Evolutionary conservation across 37 sponge, comb jelly and placozoan genomes (phyloP).

Genomic region (Petrosia ficiformis): DNA sequence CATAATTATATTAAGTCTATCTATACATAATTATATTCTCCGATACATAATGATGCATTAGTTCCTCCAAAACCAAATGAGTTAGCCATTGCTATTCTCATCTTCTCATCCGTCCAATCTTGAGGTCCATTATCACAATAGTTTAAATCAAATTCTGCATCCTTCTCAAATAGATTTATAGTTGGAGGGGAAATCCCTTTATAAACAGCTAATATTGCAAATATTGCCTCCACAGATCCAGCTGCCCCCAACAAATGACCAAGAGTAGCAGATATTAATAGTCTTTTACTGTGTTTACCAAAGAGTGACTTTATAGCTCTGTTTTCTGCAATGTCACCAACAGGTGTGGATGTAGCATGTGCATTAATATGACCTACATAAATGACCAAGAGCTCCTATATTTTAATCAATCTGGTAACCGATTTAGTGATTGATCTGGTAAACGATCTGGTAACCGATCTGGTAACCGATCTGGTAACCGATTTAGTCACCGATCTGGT

Average conservation of each 20-base stretch:
- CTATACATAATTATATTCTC: constrained; percentile 2
- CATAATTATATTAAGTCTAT: no score
- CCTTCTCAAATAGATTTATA: constrained; percentile 58
- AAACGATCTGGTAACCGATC: no score
- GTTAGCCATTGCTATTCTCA: constrained; percentile 79
- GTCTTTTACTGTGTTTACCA: constrained; percentile 29
- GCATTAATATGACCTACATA: constrained; percentile 83
- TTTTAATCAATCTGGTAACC: no score
- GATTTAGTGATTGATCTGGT: no score
- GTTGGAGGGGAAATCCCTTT: constrained; percentile 80
- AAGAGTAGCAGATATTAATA: constrained; percentile 67
- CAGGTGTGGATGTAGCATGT: constrained; percentile 96
- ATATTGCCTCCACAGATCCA: constrained; percentile 84
- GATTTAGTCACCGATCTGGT: no score
- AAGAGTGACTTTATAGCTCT: constrained; percentile 65
- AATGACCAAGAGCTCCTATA: no score
- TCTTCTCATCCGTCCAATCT: constrained; percentile 26
- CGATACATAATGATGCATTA: constrained; percentile 77
- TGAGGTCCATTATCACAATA: constrained; percentile 31
- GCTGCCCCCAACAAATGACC: constrained; percentile 89
- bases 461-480: no score
- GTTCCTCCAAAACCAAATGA: constrained; percentile 99
- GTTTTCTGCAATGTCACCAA: constrained; percentile 78
- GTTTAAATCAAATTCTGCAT: constrained; percentile 67
- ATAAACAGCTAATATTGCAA: constrained; percentile 63